A percentile compares a stretch with the other conserved stretches of the same genome.
phyloP scores from a whole-genome alignment of 2,113 vertebrate genomes.

The Emydocephalus ijimae region DNA sequence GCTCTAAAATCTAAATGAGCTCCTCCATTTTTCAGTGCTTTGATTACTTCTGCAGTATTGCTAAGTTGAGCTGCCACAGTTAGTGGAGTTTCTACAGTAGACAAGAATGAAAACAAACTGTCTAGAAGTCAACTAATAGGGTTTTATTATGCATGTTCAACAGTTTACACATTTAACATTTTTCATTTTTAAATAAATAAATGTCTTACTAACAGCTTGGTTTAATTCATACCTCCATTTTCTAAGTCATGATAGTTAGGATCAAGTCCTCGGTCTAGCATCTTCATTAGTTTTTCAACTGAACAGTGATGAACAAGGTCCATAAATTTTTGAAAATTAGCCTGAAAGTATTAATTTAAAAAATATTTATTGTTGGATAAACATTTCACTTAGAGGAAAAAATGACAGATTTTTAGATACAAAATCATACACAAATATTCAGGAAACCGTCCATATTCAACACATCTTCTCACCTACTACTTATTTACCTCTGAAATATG shows the following conservation, averaged over 20 bases:
- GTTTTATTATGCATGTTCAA: neutral
- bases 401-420: neutral
- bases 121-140: neutral
- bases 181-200: neutral
- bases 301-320: slow-evolving; percentile 85
- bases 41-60: slow-evolving; percentile 78
- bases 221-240: slow-evolving; percentile 79
- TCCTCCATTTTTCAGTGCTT: slow-evolving; percentile 84
- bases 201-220: neutral
- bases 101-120: slow-evolving; percentile 16
- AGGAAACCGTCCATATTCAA: neutral
- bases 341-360: slow-evolving; percentile 65
- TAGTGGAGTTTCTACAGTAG: slow-evolving; percentile 82
- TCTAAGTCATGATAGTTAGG: slow-evolving; percentile 94
- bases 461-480: neutral
- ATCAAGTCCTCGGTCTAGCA: slow-evolving; percentile 91
- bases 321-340: slow-evolving; percentile 91
- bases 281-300: slow-evolving; percentile 85
- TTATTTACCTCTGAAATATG: neutral
- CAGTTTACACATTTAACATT: neutral
- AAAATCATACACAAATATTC: neutral
- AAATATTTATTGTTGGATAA: neutral
- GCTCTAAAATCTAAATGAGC: slow-evolving; percentile 94
- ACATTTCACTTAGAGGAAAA: neutral
- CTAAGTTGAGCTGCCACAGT: slow-evolving; percentile 85